Percentiles rank a stretch among this genome's conserved stretches.
These are phyloP conservation scores for Acestrorhynchus altus DNA, from an alignment of 2,797 vertebrate genomes.

Conservation along the genomic window DNA sequence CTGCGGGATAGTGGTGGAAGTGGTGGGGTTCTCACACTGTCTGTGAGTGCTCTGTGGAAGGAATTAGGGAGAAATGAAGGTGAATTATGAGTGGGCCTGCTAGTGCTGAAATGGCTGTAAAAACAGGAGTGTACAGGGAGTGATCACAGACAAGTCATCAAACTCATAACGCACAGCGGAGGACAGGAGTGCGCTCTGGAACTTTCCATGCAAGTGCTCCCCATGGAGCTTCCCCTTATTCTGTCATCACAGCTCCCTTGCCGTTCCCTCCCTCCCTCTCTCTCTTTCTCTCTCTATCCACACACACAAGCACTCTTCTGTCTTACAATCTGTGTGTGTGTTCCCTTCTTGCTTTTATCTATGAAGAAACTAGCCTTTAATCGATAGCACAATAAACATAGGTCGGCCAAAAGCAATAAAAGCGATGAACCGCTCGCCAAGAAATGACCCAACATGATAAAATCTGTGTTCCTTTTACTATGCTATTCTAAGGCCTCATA, in stretches of 20 bases:
- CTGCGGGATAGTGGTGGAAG: constrained; percentile 4
- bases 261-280: constrained; percentile 65
- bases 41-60: constrained; percentile 36
- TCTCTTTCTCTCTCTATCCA: constrained; percentile 16
- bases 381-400: constrained; percentile 42
- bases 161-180: constrained; percentile 50
- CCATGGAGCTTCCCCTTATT: constrained; percentile 39
- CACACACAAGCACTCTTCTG: constrained; percentile 1
- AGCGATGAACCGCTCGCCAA: constrained; percentile 32
- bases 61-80: constrained; percentile 51
- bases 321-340: constrained; percentile 8
- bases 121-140: constrained; percentile 61
- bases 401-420: constrained; percentile 44
- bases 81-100: constrained; percentile 59
- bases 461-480: constrained; percentile 37
- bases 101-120: constrained; percentile 61
- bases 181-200: constrained; percentile 52
- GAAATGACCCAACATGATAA: constrained; percentile 27
- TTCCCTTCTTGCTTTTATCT: constrained; percentile 29
- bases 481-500: constrained; percentile 18
- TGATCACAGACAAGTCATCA: constrained; percentile 56
- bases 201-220: constrained; percentile 40
- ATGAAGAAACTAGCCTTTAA: constrained; percentile 37
- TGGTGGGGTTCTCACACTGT: constrained; percentile 12
- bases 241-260: constrained; percentile 68